A percentile compares a stretch with the other conserved stretches of the same genome.
Conservation (phyloP, 30 jellyfish, hydroid and myxozoan genomes). For the Turritopsis rubra region DNA sequence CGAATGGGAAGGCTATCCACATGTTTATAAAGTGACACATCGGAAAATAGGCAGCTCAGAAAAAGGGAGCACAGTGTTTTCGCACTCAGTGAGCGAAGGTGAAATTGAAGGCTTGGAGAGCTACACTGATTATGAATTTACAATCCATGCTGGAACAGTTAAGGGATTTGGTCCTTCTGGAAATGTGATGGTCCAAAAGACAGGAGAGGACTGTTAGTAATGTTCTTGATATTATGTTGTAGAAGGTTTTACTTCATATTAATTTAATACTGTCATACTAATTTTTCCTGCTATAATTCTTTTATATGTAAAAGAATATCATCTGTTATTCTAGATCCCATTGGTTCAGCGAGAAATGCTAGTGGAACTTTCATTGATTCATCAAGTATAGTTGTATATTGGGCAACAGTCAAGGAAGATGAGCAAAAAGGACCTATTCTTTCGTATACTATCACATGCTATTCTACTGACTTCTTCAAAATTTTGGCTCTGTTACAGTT, state of each 20-base stretch:
- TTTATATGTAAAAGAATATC: too few relatives aligned
- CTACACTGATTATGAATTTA: background rate
- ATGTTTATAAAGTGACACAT: background rate
- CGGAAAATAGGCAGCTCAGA: background rate
- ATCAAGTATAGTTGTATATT: background rate
- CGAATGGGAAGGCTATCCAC: background rate
- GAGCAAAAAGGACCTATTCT: background rate
- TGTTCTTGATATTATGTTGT: too few relatives aligned
- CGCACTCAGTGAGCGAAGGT: background rate
- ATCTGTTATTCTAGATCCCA: background rate
- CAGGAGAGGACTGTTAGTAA: conserved; percentile 9
- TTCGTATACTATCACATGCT: background rate
- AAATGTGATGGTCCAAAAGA: background rate
- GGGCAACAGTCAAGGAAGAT: background rate
- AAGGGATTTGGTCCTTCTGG: conserved; percentile 10
- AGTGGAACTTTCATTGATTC: conserved; percentile 3
- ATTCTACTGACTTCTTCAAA: background rate
- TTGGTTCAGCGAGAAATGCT: background rate
- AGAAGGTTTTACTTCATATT: too few relatives aligned
- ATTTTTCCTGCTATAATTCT: background rate
- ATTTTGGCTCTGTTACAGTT: background rate
- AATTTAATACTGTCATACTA: too few relatives aligned
- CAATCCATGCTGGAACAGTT: conserved; percentile 1
- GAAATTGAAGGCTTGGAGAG: background rate
- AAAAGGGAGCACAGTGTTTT: background rate